phyloP scores from a whole-genome alignment of 92 coral and sea anemone genomes.

The Epizoanthus fatuus region DNA sequence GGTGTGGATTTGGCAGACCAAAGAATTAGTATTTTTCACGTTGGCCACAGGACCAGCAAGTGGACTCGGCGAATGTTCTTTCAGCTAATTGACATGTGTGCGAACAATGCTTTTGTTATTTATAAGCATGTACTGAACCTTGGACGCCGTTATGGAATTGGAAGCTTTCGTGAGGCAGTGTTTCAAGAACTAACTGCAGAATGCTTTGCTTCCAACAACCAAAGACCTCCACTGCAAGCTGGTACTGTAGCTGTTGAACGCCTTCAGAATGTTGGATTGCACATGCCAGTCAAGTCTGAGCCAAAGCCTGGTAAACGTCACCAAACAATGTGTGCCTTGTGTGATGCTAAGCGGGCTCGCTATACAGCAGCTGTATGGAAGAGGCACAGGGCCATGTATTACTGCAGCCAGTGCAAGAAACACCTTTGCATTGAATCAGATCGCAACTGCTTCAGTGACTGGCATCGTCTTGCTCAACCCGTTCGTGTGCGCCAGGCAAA shows the following conservation, averaged over 20 bases:
- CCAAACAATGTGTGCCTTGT: constrained; percentile 8
- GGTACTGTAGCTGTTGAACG: not conserved
- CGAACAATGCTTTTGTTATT: too few species aligned
- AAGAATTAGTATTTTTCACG: too few species aligned
- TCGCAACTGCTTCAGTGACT: not conserved
- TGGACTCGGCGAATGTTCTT: too few species aligned
- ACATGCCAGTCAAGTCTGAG: constrained; percentile 23
- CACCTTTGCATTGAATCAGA: not conserved
- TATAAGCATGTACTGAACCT: too few species aligned
- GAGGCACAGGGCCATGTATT: constrained; percentile 1
- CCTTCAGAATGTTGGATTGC: constrained; percentile 14
- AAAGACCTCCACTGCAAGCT: too few species aligned
- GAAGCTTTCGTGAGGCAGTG: too few species aligned
- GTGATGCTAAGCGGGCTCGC: constrained; percentile 7
- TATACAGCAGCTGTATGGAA: constrained; percentile 11
- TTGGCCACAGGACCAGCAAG: too few species aligned
- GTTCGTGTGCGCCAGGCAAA: constrained; percentile 21
- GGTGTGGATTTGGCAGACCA: too few species aligned
- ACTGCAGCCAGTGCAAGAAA: constrained; percentile 30
- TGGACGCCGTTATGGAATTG: too few species aligned
- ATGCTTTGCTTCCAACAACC: too few species aligned
- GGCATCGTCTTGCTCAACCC: constrained; percentile 11
- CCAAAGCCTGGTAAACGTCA: not conserved
- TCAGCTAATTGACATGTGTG: too few species aligned
- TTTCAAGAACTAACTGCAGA: too few species aligned